Conservation (phyloP, 1,140 invertebrate genomes). For the Drosophila mayri region DNA sequence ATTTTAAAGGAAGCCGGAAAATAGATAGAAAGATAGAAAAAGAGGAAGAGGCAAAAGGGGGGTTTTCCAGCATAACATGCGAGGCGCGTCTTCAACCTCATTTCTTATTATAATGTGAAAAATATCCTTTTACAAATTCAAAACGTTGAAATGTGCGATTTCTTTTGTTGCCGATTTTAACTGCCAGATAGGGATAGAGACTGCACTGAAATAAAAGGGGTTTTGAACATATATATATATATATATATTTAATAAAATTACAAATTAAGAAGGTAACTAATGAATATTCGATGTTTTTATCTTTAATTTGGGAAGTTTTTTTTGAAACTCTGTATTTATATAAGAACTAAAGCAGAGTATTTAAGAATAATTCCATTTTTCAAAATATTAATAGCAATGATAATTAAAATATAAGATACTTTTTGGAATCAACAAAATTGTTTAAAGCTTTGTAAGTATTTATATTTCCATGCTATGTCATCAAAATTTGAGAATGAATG, state of each 20-base stretch:
- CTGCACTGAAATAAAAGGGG: not conserved
- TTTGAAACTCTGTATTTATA: not conserved
- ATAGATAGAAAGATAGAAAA: not conserved
- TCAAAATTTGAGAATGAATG: too few relatives aligned
- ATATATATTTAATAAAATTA: not conserved
- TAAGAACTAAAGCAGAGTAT: not conserved
- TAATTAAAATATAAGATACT: not conserved
- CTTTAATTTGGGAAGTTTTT: not conserved
- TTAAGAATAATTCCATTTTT: not conserved
- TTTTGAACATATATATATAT: too few relatives aligned
- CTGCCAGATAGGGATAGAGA: constrained; percentile 33
- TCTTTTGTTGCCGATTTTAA: constrained; percentile 74
- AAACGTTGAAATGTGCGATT: constrained; percentile 78
- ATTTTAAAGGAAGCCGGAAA: constrained; percentile 73
- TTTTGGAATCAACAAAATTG: not conserved
- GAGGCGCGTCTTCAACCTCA: constrained; percentile 76
- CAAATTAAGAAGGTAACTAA: not conserved
- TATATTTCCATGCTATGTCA: too few relatives aligned
- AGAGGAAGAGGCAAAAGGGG: not conserved
- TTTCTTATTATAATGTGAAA: constrained; percentile 84
- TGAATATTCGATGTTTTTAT: not conserved
- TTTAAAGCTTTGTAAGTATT: not conserved
- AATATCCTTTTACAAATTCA: constrained; percentile 83
- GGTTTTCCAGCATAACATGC: constrained; percentile 52
- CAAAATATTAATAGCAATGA: not conserved